Evolutionary conservation across 2,113 vertebrate genomes (phyloP).

Genomic region (Raja brachyura): DNA sequence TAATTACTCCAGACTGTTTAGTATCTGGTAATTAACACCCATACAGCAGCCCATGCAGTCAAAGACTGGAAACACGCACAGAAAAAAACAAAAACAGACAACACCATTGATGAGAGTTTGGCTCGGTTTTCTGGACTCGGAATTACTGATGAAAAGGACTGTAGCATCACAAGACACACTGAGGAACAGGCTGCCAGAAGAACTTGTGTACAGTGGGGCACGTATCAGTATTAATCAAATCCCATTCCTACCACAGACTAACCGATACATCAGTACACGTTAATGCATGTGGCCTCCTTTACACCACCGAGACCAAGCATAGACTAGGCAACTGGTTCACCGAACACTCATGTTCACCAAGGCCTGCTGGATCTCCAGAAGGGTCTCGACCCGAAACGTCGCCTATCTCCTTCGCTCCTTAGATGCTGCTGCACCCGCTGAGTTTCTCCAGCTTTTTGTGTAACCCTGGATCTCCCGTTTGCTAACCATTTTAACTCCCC

Average conservation of each 20-base stretch:
- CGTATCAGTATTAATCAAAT: not conserved
- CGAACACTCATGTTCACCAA: no score
- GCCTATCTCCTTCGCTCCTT: no score
- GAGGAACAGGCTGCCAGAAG: slow-evolving; percentile 51
- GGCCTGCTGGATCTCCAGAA: no score
- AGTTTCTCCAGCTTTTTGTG: no score
- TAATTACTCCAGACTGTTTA: slow-evolving; percentile 69
- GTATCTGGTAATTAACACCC: slow-evolving; percentile 73
- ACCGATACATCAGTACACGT: not conserved
- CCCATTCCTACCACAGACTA: not conserved
- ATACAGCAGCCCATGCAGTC: slow-evolving; percentile 66
- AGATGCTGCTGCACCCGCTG: no score
- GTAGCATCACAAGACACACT: slow-evolving; percentile 59
- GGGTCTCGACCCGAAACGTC: no score
- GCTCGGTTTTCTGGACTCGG: slow-evolving; percentile 57
- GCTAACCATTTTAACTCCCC: no score
- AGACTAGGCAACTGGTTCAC: no score
- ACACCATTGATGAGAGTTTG: slow-evolving; percentile 69
- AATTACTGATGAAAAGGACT: slow-evolving; percentile 58
- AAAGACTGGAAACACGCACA: slow-evolving; percentile 48
- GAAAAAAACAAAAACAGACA: slow-evolving; percentile 62
- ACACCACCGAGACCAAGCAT: no score
- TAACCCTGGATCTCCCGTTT: no score
- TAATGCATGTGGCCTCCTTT: no score
- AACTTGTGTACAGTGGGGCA: not conserved